Conservation (phyloP, 1,140 invertebrate genomes). For the Macrotrachela quadricornifera region DNA sequence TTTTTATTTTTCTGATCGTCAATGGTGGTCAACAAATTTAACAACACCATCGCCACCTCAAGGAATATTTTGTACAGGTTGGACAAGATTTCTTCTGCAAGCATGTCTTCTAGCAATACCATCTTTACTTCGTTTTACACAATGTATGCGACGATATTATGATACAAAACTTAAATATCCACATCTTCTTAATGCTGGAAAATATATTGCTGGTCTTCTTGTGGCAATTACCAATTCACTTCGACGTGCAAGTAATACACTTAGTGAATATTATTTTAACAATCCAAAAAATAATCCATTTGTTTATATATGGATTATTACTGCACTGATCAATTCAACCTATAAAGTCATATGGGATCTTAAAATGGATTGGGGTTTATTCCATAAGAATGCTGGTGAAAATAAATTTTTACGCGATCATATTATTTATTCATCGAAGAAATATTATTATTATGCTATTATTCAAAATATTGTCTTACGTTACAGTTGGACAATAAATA, state of each 20-base stretch:
- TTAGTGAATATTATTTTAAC: too few relatives aligned
- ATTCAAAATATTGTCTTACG: conserved; percentile 77
- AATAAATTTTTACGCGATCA: conserved; percentile 45
- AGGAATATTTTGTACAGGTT: too few relatives aligned
- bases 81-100: too few relatives aligned
- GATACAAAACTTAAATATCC: conserved; percentile 57
- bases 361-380: conserved; percentile 95
- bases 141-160: conserved; percentile 74
- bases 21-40: background rate
- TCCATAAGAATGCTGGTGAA: conserved; percentile 60
- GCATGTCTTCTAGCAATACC: conserved; percentile 49
- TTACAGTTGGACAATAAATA: too few relatives aligned
- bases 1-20: conserved; percentile 26
- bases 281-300: background rate
- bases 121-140: conserved; percentile 89
- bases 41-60: too few relatives aligned
- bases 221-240: too few relatives aligned
- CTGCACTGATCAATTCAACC: conserved; percentile 50
- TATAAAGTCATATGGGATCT: conserved; percentile 85
- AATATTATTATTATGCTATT: conserved; percentile 88
- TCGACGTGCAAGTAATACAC: too few relatives aligned
- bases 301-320: conserved; percentile 17
- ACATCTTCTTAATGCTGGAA: conserved; percentile 85
- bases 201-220: conserved; percentile 90
- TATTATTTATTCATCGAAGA: conserved; percentile 40